Base-by-base conservation (phyloP, 2,888 invertebrate species). In the Drosophila mimetica region DNA sequence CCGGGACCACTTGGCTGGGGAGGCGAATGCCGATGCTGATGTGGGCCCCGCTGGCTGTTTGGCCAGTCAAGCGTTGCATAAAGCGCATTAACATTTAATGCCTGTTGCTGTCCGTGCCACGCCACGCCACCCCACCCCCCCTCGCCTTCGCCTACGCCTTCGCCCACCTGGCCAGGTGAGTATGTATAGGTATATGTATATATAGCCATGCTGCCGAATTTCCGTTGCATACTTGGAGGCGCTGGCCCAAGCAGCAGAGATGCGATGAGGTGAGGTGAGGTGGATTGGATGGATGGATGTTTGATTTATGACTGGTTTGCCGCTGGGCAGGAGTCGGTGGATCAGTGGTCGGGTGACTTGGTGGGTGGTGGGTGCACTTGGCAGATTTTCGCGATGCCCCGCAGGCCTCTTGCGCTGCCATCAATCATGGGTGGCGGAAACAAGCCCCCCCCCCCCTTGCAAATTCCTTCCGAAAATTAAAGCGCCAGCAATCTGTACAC, bases 41-140 rank as follows among this genome's bases (percentile, higher is more conserved):
- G 44, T 46, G 64, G 59, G 44, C 42, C 60, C 53, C 39, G 47
- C 39, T 47, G 55, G 50, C 61, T 53, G 55, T 65, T 69, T 65
- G 65, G 47, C 63, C 71, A 76, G 64, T 71, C 51, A 57, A 67
- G 63, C 74, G 61, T 76, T 67, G 47, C 57, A 69, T 66, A 63
- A 57, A 79, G 74, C 61, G 75, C 77, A 76, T 77, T 82, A 70
- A 67, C 69, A 74, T 80, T 77, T 74, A 71, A 77, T 75, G 59
- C 75, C 64, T 16, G 53, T 36, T 63, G 41, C 22, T 20, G 41
- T 46, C 30, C 48, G 18, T 18, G 16, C 9, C 25, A n/a, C n/a
- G 46, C n/a, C n/a, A n/a, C n/a, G n/a, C n/a, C n/a, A n/a, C n/a
- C n/a, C n/a, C 6, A 22, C 34, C 14, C 22, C n/a, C 13, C 9